Evolutionary conservation across 1,140 invertebrate species (phyloP), one percentile per base, ranked within the genome.

Genomic region (Muscidifurax raptorellus): DNA sequence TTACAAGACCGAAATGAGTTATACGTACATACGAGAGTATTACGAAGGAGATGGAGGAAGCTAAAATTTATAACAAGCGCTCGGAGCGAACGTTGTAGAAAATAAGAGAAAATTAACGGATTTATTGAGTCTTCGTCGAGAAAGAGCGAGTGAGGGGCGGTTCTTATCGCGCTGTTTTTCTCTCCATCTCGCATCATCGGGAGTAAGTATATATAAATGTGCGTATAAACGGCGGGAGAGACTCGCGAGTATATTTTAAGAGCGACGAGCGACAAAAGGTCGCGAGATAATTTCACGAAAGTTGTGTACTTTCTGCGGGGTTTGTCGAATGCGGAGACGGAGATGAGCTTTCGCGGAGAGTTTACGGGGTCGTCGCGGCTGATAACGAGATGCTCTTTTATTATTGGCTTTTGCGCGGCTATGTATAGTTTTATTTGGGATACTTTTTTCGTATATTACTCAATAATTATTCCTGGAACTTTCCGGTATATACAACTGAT

Each of bases 191-290:
- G 13, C 36, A 59, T 59, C 52, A n/a, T n/a, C 15, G 15, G 15
- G 52, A 18, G 52, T n/a, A n/a, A 59, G 22, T 59, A 59, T 59
- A 59, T 59, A 59, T 59, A 59, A 59, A n/a, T 18, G 52, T 59
- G 52, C 52, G 52, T n/a, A 22, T 59, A 59, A 1, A 59, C 0
- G 18, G 18, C 22, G 30, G 67, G 13, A 9, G 59, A 67, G 30
- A 28, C 22, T 72, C n/a, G 64, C 25, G 59, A 44, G 74, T 27
- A 52, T 83, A 83, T 83, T 77, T 83, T 78, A 83, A 83, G 76
- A 77, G 59, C 40, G 59, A 64, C 13, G 83, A 84, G 69, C 52
- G 77, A 84, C 83, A 75, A 84, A 80, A 84, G 77, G 83, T 84
- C 83, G 77, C 32, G 71, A 84, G 83, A 84, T 84, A 84, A 84